Evolutionary conservation across 1,140 invertebrate species (phyloP), one percentile per base, ranked within the genome.

Genomic region (Euura lappo): DNA sequence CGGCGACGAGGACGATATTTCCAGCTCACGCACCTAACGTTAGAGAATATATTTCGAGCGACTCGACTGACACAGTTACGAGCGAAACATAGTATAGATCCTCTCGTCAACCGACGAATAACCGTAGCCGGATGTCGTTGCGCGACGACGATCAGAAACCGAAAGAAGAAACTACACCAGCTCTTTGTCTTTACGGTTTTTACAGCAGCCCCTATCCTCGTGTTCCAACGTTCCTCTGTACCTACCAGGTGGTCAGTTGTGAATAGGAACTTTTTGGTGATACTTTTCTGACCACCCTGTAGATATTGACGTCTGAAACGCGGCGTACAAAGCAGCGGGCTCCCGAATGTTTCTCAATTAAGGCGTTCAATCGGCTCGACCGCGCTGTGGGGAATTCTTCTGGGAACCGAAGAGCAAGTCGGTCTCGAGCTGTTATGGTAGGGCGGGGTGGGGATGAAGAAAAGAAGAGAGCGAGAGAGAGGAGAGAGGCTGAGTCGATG

Each of bases 81-180:
- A 79, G 77, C 78, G 78, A 79, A 79, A 76, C 28, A 28, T 28
- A 28, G 28, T 28, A 28, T 28, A 28, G 28, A 28, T 28, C 28
- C 28, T 28, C 28, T 28, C 28, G 28, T 28, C 28, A 28, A 28
- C 28, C 28, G 28, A 28, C 28, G 28, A 28, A 28, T 28, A 28
- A 28, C 28, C 28, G 28, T 28, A 28, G 28, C 28, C 28, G 28
- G 28, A 28, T 28, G 28, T 28, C 28, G 28, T 28, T 28, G 28
- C 28, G 28, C 28, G 28, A 28, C 28, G 28, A 28, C 28, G 28
- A 28, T 28, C 28, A 28, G 28, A 28, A 28, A 28, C 28, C 28
- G 28, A 28, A 28, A 28, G 28, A 28, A 28, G 28, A 28, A 28
- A 28, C 28, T 28, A 28, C 1, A 28, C 28, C 28, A 28, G 28